Base-by-base conservation (phyloP, 2,888 invertebrate species). In the Crocallis elinguaria region DNA sequence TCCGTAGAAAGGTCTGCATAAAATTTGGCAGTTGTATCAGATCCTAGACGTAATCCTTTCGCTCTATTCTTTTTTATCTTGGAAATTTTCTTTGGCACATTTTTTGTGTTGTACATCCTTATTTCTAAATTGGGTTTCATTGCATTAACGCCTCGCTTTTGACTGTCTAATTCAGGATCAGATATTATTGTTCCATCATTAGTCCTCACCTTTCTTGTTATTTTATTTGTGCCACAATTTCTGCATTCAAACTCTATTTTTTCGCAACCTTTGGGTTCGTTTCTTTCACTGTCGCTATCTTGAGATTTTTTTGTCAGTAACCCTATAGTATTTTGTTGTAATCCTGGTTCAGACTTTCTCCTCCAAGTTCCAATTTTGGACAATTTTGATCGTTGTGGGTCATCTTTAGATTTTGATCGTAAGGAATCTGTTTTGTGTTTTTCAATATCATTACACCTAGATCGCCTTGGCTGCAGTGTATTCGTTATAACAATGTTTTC, bases 341-440 rank as follows among this genome's bases (percentile, higher is more conserved):
- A 79, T n/a, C 94, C 94, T 0, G 95, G 95, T 77, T 95, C 95
- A 9, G 95, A 95, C 77, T 95, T 95, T 62, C 95, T 82, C 69
- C 95, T 86, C 95, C 95, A 95, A 49, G 93, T 94, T 6, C 94
- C 93, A 66, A 95, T 93, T 79, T 88, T 91, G 11, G 89, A 87
- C 30, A 91, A 63, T 54, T 84, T 91, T 1, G 86, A 84, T 68
- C 92, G 69, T 73, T 93, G 78, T 54, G 92, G 86, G 79, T 93
- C 79, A 73, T 92, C 92, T 71, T 86, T 91, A 2, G 91, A 92
- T 66, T 91, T 91, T 0, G 92, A 92, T 42, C 92, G 75, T n/a
- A 84, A 73, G 4, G 90, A 85, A 60, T 93, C 93, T 17, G 70
- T 65, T 68, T 77, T 87, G 14, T 73, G 66, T 59, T 82, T 88